Evolutionary conservation across 2,797 vertebrate species (phyloP).

Genomic region (Remorina albescens): DNA sequence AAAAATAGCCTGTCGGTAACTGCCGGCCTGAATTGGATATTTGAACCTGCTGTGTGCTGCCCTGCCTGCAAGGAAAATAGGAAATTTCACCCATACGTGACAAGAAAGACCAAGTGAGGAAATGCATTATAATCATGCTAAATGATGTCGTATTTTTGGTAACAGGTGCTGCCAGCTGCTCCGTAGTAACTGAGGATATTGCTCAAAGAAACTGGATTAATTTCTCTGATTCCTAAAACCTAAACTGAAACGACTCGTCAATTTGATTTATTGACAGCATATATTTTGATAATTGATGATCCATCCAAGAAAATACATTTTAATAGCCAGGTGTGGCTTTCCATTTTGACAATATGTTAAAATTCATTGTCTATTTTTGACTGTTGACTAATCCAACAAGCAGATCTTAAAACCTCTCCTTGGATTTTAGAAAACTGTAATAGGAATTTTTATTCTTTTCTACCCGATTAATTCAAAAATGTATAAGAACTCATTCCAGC

Average conservation of each 20-base stretch:
- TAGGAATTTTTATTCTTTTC: no score
- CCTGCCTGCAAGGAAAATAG: conserved; percentile 37
- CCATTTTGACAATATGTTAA: background rate
- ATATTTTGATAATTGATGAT: background rate
- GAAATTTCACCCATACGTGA: conserved; percentile 60
- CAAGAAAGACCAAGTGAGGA: conserved; percentile 42
- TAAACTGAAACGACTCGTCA: background rate
- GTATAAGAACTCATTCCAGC: no score
- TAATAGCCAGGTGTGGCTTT: background rate
- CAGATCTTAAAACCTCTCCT: background rate
- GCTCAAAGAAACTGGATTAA: conserved; percentile 7
- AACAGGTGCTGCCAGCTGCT: conserved; percentile 47
- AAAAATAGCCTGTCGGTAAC: conserved; percentile 67
- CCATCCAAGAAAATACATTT: no score
- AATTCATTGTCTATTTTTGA: background rate
- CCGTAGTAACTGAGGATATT: conserved; percentile 32
- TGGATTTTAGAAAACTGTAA: background rate
- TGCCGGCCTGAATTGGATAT: conserved; percentile 55
- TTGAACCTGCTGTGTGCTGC: conserved; percentile 47
- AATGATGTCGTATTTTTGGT: conserved; percentile 34
- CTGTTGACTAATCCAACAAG: background rate
- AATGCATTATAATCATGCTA: conserved; percentile 16
- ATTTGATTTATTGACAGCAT: background rate
- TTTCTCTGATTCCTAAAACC: background rate
- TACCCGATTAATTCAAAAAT: no score